Percentiles rank a stretch among this genome's conserved stretches.
phyloP scores from a whole-genome alignment of 2,113 vertebrate genomes.

The Phalacrocorax pelagicus region DNA sequence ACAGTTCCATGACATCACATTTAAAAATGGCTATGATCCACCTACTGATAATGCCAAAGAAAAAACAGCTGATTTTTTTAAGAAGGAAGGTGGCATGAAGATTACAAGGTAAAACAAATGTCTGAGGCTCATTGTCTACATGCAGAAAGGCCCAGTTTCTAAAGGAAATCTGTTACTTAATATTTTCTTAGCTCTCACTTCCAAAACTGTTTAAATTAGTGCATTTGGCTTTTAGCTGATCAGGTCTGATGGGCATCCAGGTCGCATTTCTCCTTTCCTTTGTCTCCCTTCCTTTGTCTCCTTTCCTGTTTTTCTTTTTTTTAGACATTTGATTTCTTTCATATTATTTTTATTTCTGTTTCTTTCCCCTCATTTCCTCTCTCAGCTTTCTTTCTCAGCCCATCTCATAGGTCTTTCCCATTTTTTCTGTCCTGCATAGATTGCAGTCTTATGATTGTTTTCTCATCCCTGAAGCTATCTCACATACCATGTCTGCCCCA shows the following conservation, averaged over 20 bases:
- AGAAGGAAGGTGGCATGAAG: not conserved
- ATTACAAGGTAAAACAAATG: conserved; percentile 4
- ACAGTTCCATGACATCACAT: conserved; percentile 46
- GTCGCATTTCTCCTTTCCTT: not conserved
- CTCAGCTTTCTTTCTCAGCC: not conserved
- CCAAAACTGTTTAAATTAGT: not conserved
- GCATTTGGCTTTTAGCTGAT: not conserved
- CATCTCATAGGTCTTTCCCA: not conserved
- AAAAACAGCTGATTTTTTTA: not conserved
- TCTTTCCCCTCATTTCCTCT: not conserved
- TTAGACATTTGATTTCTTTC: not conserved
- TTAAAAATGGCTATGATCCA: conserved; percentile 44
- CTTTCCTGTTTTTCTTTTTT: not conserved
- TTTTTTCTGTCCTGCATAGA: not conserved
- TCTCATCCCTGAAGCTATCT: not conserved
- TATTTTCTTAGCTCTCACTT: not conserved
- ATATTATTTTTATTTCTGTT: not conserved
- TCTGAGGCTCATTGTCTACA: not conserved
- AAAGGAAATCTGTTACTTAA: not conserved
- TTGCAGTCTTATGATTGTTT: not conserved
- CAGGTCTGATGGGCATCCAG: not conserved
- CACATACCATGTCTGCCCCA: not conserved
- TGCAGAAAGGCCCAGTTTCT: not conserved
- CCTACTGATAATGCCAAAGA: conserved; percentile 13
- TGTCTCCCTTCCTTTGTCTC: not conserved